Evolutionary conservation across 1,140 invertebrate genomes (phyloP).

Genomic region (Protaetia brevitarsis): DNA sequence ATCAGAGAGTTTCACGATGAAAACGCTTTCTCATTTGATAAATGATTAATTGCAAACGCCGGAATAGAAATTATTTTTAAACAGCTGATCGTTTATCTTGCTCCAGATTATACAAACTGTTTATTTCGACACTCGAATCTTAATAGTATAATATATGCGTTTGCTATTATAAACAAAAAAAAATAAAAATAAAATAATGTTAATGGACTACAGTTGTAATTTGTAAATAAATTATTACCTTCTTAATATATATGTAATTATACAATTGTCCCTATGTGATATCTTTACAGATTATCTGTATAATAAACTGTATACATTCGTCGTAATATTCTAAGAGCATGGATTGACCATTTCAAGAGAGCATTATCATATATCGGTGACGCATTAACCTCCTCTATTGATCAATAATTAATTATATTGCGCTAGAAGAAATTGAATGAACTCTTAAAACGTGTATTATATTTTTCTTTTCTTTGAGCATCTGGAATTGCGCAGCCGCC

Average conservation of each 20-base stretch:
- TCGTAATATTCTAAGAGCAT: neutral
- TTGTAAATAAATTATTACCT: neutral
- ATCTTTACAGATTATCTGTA: neutral
- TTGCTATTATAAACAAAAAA: too few relatives aligned
- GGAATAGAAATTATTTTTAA: too few relatives aligned
- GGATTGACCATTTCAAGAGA: neutral
- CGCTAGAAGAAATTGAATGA: constrained; percentile 13
- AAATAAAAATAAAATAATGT: too few relatives aligned
- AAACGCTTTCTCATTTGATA: too few relatives aligned
- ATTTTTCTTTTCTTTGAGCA: neutral
- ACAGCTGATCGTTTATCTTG: too few relatives aligned
- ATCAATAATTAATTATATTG: neutral
- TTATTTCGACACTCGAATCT: too few relatives aligned
- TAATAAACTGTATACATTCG: neutral
- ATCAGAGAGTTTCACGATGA: too few relatives aligned
- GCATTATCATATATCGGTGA: neutral
- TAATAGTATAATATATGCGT: too few relatives aligned
- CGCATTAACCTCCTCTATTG: neutral
- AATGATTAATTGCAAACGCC: too few relatives aligned
- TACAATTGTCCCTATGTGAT: neutral
- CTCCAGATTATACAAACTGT: too few relatives aligned
- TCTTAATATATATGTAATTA: neutral
- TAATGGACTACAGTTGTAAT: neutral
- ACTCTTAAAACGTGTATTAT: neutral
- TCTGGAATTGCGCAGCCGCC: too few relatives aligned